These are phyloP conservation scores for Rhadina sibilatrix DNA, from an alignment of 2,113 vertebrate species.

Conservation along the genomic window DNA sequence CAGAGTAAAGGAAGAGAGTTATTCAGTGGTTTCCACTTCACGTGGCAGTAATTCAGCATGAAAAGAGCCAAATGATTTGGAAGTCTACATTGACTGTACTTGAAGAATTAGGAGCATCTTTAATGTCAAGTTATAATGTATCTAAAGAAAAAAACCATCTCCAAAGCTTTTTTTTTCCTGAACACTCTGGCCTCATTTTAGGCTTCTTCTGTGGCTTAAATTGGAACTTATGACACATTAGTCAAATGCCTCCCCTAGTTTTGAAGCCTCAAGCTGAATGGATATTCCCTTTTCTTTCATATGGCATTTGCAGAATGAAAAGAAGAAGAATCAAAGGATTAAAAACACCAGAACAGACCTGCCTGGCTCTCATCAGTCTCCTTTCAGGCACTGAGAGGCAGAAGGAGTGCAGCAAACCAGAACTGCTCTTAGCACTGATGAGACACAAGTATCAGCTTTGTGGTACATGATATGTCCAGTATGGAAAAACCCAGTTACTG, in stretches of 20 bases:
- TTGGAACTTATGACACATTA: not conserved
- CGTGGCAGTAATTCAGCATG: slow-evolving; percentile 36
- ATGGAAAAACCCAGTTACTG: not conserved
- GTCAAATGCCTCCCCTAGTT: not conserved
- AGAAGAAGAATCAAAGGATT: not conserved
- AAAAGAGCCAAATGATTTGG: slow-evolving; percentile 10
- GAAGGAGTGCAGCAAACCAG: not conserved
- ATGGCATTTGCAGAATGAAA: not conserved
- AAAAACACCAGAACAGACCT: not conserved
- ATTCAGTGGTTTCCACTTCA: slow-evolving; percentile 1
- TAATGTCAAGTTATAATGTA: not conserved
- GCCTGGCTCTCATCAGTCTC: not conserved
- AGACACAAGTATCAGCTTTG: not conserved
- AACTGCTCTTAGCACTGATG: not conserved
- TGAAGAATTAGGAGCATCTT: slow-evolving; percentile 37
- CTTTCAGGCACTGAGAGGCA: not conserved
- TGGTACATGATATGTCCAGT: not conserved
- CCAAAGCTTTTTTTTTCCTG: not conserved
- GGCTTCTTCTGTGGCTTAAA: not conserved
- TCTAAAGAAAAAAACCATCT: not conserved
- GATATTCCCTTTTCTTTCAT: not conserved
- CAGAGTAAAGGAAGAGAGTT: not conserved
- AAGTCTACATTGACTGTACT: not conserved
- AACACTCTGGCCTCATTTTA: not conserved
- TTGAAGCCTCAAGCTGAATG: not conserved